These are phyloP conservation scores for Coelinius sp. DNA, from an alignment of 2,888 invertebrate genomes.

Conservation along the genomic window DNA sequence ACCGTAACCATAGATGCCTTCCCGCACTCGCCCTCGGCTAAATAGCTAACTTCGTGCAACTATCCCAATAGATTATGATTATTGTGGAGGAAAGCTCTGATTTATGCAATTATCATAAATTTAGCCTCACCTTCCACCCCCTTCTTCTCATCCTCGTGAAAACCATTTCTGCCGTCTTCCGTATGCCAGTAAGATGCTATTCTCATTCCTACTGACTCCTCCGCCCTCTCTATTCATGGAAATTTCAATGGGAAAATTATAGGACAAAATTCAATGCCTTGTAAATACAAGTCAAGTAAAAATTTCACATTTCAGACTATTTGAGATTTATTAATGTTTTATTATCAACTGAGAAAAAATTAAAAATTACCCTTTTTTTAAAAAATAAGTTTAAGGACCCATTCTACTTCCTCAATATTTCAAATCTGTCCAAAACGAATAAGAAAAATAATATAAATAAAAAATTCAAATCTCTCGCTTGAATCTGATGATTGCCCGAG, in stretches of 20 bases:
- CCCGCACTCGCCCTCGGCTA: conserved; percentile 64
- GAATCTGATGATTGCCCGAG: conserved; percentile 47
- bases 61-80: conserved; percentile 70
- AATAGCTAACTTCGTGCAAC: conserved; percentile 69
- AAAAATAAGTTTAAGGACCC: too few species aligned
- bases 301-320: neutral
- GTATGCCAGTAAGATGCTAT: conserved; percentile 63
- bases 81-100: conserved; percentile 70
- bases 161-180: conserved; percentile 56
- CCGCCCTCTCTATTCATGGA: conserved; percentile 63
- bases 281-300: conserved; percentile 8
- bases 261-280: conserved; percentile 35
- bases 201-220: conserved; percentile 37
- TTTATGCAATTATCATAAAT: conserved; percentile 71
- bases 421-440: too few species aligned
- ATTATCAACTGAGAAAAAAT: too few species aligned
- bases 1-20: conserved; percentile 39
- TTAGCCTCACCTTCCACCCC: conserved; percentile 53
- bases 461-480: conserved; percentile 28
- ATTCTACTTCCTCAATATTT: too few species aligned
- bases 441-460: too few species aligned
- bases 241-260: conserved; percentile 68
- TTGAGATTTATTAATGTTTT: neutral
- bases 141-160: conserved; percentile 21
- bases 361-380: too few species aligned